Conservation (phyloP, 2,797 vertebrate species). For the Typhlichthys eigenmanni region DNA sequence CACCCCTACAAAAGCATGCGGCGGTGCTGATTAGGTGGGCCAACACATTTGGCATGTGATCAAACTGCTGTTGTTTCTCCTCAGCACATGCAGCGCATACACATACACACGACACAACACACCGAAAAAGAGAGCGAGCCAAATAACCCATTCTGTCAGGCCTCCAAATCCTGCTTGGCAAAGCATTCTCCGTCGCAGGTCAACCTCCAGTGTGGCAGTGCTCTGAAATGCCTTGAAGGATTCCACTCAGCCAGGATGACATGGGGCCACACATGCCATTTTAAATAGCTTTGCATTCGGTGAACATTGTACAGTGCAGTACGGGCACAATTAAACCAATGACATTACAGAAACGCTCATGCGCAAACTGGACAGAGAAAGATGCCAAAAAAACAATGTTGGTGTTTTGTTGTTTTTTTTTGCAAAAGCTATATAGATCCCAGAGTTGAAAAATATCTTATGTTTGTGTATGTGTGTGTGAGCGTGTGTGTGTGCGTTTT, state of each 20-base stretch:
- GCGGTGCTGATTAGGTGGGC: conserved; percentile 68
- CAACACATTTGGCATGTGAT: conserved; percentile 70
- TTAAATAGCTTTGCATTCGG: conserved; percentile 49
- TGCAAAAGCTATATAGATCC: conserved; percentile 3
- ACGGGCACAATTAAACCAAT: neutral
- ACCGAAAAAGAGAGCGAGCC: conserved; percentile 41
- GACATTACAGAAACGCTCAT: conserved; percentile 44
- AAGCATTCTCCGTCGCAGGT: conserved; percentile 59
- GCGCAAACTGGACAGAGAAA: conserved; percentile 25
- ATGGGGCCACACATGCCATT: conserved; percentile 50
- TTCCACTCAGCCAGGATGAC: conserved; percentile 55
- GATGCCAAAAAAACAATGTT: conserved; percentile 16
- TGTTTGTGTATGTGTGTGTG: too few species aligned
- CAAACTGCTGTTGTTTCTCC: conserved; percentile 54
- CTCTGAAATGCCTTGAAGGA: conserved; percentile 60
- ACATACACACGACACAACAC: neutral
- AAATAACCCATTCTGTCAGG: conserved; percentile 74
- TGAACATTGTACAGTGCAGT: conserved; percentile 26
- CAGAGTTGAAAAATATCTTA: too few species aligned
- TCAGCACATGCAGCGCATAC: conserved; percentile 39
- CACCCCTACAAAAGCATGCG: conserved; percentile 69
- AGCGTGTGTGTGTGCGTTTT: too few species aligned
- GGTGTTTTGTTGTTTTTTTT: conserved; percentile 1
- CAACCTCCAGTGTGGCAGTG: conserved; percentile 43
- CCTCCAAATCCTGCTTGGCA: conserved; percentile 65